Evolutionary conservation across 64 coral and sea anemone species (phyloP), one percentile per base, ranked within the genome.

Genomic region (Exaiptasia diaphana): DNA sequence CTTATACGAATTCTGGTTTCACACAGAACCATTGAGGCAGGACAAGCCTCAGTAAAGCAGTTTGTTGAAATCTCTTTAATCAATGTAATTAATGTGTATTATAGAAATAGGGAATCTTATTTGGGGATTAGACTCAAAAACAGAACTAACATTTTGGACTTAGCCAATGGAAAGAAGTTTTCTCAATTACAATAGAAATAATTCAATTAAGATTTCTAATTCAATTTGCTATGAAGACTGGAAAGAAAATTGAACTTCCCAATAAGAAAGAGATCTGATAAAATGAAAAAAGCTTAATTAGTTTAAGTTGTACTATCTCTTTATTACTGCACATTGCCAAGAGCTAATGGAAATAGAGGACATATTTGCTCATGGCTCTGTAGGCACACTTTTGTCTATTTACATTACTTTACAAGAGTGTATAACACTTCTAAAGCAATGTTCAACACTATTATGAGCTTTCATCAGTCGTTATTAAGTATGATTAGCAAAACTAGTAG

Each of bases 201-300:
- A 89, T 80, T 95, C 81, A 90, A 95, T 95, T 95, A 95, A n/a
- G 78, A 73, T 71, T 32, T 57, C 75, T 89, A 94, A 89, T 94
- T 83, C 82, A 94, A 94, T 94, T 89, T 71, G 89, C 70, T 77
- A 79, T 53, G 57, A 28, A 67, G 63, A 69, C 71, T 65, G 74
- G 45, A 84, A 67, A 59, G 24, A 89, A 89, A 95, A 95, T 85
- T 89, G 79, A 78, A 94, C 87, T 94, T 94, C 79, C 73, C 75
- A 77, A 76, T 84, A 62, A 74, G 86, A 46, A 24, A 23, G 77
- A 60, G 67, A 89, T 95, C 86, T 80, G 80, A 77, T 84, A 84
- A 95, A 89, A 68, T 69, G 68, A 52, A 74, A 85, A 64, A 95
- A 78, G 78, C 70, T 73, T 78, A 87, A 87, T 87, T 78, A 87